A percentile compares a stretch with the other conserved stretches of the same genome.
These are phyloP conservation scores for Ophioninae sp. DNA, from an alignment of 2,888 invertebrate genomes.

Conservation along the genomic window DNA sequence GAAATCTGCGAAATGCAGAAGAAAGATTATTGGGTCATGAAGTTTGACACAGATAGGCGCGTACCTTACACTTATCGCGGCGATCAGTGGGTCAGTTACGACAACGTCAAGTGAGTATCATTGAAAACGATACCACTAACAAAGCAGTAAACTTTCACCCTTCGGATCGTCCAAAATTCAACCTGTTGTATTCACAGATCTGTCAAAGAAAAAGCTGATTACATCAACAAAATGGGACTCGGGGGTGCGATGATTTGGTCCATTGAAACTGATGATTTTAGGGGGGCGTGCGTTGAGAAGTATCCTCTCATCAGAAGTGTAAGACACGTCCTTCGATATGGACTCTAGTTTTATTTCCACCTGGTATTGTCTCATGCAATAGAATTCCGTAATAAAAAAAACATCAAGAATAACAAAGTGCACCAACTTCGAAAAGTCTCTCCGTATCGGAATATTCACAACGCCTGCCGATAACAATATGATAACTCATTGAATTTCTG, in stretches of 20 bases:
- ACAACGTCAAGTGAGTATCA: constrained; percentile 70
- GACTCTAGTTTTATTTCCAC: neutral
- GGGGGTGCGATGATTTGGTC: constrained; percentile 91
- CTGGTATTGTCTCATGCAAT: neutral
- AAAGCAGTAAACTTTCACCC: neutral
- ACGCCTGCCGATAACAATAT: neutral
- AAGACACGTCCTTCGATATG: constrained; percentile 77
- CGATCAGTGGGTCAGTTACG: constrained; percentile 74
- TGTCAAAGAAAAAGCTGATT: constrained; percentile 79
- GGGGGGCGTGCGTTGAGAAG: constrained; percentile 84
- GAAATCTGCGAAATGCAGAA: constrained; percentile 82
- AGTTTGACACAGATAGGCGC: constrained; percentile 79
- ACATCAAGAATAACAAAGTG: neutral
- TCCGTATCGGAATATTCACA: neutral
- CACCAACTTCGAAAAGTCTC: neutral
- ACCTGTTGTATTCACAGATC: constrained; percentile 73
- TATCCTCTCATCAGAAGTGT: constrained; percentile 85
- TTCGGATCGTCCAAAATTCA: neutral
- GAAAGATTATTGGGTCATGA: constrained; percentile 74
- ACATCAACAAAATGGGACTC: constrained; percentile 74
- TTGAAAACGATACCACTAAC: neutral
- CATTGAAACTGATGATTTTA: constrained; percentile 90
- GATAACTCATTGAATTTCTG: neutral
- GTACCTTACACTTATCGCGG: constrained; percentile 80
- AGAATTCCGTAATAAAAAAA: too few species aligned